A percentile compares a stretch with the other conserved stretches of the same genome.
phyloP scores from a whole-genome alignment of 2,888 invertebrate genomes.

The Ormia ochracea region DNA sequence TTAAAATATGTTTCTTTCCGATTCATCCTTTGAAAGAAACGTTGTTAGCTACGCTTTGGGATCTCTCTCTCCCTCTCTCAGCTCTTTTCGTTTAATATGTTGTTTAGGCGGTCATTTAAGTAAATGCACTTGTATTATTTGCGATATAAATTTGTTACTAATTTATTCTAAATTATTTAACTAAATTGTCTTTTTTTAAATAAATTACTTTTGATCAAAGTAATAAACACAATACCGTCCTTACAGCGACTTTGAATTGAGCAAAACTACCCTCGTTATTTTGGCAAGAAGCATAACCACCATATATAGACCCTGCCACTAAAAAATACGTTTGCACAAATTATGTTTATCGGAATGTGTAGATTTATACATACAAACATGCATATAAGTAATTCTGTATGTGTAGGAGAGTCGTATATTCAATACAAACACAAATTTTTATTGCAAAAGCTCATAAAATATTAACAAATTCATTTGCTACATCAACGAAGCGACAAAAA shows the following conservation, averaged over 20 bases:
- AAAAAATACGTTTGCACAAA: neutral
- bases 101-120: too few relatives aligned
- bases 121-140: too few relatives aligned
- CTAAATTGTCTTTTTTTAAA: too few relatives aligned
- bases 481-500: slow-evolving; percentile 63
- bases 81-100: too few relatives aligned
- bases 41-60: too few relatives aligned
- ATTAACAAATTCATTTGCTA: slow-evolving; percentile 75
- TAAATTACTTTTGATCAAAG: too few relatives aligned
- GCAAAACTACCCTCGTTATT: neutral
- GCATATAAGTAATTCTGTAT: neutral
- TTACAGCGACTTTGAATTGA: neutral
- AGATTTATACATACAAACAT: too few relatives aligned
- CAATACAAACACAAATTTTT: slow-evolving; percentile 64
- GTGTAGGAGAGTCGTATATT: neutral
- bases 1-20: too few relatives aligned
- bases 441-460: slow-evolving; percentile 73
- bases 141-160: too few relatives aligned
- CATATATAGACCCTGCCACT: neutral
- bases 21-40: too few relatives aligned
- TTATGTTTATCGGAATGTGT: neutral
- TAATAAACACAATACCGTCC: neutral
- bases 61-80: too few relatives aligned
- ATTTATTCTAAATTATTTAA: too few relatives aligned
- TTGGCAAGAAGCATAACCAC: slow-evolving; percentile 12